Base-by-base conservation (phyloP, 2,888 invertebrate genomes). In the Andricus quercusramuli region DNA sequence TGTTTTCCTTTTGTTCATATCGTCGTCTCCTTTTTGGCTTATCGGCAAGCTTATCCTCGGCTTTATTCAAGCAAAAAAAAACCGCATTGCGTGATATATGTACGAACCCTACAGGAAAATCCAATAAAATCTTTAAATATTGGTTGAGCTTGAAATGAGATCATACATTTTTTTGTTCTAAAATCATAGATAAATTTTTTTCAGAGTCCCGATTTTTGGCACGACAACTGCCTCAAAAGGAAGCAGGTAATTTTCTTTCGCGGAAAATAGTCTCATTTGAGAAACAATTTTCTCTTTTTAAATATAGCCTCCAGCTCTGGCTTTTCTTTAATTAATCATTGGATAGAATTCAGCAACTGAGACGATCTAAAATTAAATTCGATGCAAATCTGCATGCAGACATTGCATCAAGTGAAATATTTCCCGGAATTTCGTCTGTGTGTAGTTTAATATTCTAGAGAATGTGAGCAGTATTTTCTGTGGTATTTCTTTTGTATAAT, bases 401-500 rank as follows among this genome's bases (percentile, higher is more conserved):
- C 70, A 29, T 20, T 11, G 20, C 25, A 47, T 44, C 22, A 70
- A 25, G 22, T 70, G 32, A 74, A 74, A 74, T 29, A 74, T 74
- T 29, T 32, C 20, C 20, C 32, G 56, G 51, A 56, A 56, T 74
- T 44, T 74, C 6, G 74, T 51, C 32, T 74, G 32, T 20, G n/a
- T 74, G 74, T 51, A 70, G 74, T 74, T 74, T 74, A 74, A 56
- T 74, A 74, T 74, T 74, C 32, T 32, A 56, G 56, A 74, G 32
- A 74, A 74, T 74, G 74, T 74, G 74, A 51, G 32, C 74, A 56
- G 74, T 74, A 74, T 37, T 74, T 74, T 56, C 74, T 74, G 74
- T 32, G 74, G 74, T 74, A 74, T 74, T 74, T 74, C 74, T 74
- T 56, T 74, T 74, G 56, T 74, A n/a, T 20, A 29, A 44, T 44